These are phyloP conservation scores for Tapirus indicus DNA, from an alignment of 2,797 vertebrate genomes.

Conservation along the genomic window DNA sequence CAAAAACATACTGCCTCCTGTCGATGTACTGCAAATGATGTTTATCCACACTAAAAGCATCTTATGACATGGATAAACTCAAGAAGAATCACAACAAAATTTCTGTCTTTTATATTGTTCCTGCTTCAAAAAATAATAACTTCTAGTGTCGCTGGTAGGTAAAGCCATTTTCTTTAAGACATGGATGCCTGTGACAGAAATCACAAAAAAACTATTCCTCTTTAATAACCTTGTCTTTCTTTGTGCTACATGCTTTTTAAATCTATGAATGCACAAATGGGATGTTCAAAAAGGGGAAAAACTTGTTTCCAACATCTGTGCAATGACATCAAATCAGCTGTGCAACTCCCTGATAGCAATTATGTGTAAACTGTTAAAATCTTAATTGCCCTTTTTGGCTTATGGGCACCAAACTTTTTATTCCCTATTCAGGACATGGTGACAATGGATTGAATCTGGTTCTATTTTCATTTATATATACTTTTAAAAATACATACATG, in stretches of 20 bases:
- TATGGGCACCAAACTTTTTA: background rate
- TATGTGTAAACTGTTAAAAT: background rate
- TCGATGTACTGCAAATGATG: background rate
- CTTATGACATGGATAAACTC: background rate
- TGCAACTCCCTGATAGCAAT: background rate
- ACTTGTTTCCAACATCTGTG: background rate
- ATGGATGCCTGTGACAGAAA: background rate
- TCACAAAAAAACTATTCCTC: conserved; percentile 23
- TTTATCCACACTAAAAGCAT: background rate
- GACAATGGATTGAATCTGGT: background rate
- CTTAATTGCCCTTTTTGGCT: background rate
- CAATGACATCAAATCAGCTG: background rate
- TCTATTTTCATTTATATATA: background rate
- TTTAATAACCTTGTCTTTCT: conserved; percentile 14
- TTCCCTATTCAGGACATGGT: background rate
- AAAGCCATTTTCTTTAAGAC: conserved; percentile 36
- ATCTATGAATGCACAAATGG: conserved; percentile 34
- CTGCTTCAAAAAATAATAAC: background rate
- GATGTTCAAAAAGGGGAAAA: background rate
- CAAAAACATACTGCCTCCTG: background rate
- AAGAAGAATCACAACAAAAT: conserved; percentile 5
- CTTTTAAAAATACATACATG: conserved; percentile 1
- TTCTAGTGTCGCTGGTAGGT: background rate
- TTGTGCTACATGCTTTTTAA: background rate
- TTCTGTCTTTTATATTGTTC: conserved; percentile 8